A percentile compares a stretch with the other conserved stretches of the same genome.
Evolutionary conservation across 2,888 invertebrate genomes (phyloP).

Genomic region (Fabriciana adippe): DNA sequence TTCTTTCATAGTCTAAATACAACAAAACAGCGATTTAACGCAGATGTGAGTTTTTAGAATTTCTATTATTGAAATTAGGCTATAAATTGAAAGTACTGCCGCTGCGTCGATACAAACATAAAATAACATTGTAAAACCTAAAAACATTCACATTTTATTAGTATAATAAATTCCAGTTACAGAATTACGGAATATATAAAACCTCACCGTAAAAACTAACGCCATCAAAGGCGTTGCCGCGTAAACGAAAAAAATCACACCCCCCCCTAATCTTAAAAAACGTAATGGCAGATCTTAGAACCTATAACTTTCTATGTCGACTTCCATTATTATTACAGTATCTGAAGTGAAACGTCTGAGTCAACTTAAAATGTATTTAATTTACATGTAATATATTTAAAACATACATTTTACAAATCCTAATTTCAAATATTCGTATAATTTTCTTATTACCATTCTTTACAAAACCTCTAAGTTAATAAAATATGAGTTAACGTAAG

Average conservation of each 20-base stretch:
- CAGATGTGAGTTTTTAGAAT: constrained; percentile 2
- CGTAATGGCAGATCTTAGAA: constrained; percentile 46
- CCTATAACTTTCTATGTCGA: constrained; percentile 27
- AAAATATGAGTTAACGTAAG: too few relatives aligned
- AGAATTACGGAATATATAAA: constrained; percentile 33
- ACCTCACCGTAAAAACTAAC: constrained; percentile 37
- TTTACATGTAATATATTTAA: too few relatives aligned
- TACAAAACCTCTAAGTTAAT: too few relatives aligned
- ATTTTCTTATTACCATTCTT: too few relatives aligned
- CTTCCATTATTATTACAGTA: too few relatives aligned
- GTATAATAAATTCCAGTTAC: constrained; percentile 32
- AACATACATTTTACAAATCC: too few relatives aligned
- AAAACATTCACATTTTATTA: constrained; percentile 32
- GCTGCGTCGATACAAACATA: constrained; percentile 18
- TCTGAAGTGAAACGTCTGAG: too few relatives aligned
- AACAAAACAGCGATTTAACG: too few relatives aligned
- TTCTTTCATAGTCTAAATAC: too few relatives aligned
- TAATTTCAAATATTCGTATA: too few relatives aligned
- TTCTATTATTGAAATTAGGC: constrained; percentile 22
- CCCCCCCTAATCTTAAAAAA: constrained; percentile 45
- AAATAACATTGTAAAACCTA: constrained; percentile 28
- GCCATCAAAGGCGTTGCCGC: constrained; percentile 25
- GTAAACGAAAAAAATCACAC: constrained; percentile 32
- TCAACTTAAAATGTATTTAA: too few relatives aligned
- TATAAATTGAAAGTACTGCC: constrained; percentile 10